These are phyloP conservation scores for Anseranas semipalmata DNA, from an alignment of 2,113 vertebrate species.

Conservation along the genomic window DNA sequence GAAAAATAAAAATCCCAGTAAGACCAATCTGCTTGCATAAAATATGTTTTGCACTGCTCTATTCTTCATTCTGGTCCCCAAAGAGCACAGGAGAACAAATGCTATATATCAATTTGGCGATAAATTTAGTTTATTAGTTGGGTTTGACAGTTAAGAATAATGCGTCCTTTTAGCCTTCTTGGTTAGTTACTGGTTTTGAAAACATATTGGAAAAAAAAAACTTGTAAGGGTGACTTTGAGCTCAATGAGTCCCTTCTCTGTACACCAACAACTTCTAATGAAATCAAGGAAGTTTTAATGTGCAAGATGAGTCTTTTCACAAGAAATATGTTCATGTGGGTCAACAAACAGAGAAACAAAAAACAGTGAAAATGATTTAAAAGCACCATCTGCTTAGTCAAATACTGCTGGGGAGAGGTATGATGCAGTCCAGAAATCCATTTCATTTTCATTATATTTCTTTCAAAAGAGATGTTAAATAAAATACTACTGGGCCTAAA, in stretches of 20 bases:
- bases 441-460: not conserved
- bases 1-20: not conserved
- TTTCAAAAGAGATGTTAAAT: slow-evolving; percentile 32
- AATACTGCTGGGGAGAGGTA: not conserved
- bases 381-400: slow-evolving; percentile 32
- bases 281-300: not conserved
- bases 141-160: not conserved
- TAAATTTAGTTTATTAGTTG: not conserved
- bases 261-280: not conserved
- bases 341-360: slow-evolving; percentile 19
- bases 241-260: not conserved
- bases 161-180: not conserved
- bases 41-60: not conserved
- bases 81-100: not conserved
- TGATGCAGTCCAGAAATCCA: not conserved
- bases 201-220: not conserved
- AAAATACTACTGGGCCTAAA: not conserved
- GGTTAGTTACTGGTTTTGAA: not conserved
- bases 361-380: not conserved
- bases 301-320: not conserved
- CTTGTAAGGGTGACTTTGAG: not conserved
- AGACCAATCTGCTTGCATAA: not conserved
- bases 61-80: not conserved
- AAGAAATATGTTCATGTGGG: not conserved
- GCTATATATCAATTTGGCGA: not conserved